Base-by-base conservation (phyloP, 2,888 invertebrate genomes). In the Ectemnius cavifrons region DNA sequence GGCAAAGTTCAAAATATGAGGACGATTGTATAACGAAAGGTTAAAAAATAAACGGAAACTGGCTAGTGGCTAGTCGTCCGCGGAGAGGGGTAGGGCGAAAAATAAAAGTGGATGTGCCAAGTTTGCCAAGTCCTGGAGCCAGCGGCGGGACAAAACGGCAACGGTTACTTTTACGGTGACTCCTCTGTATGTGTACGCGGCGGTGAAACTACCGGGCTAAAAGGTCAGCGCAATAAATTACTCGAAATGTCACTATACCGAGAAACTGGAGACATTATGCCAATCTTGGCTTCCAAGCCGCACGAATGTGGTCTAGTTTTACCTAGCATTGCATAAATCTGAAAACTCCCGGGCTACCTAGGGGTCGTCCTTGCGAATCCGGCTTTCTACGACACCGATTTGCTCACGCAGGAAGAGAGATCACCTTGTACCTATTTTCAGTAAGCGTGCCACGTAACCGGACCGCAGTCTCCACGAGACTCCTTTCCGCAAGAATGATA, bases 161-260 rank as follows among this genome's bases (percentile, higher is more conserved):
- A 63, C 79, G 81, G 79, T 77, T 83, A 85, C 78, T 86, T 85
- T 87, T 86, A 85, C 85, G 83, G 83, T 74, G 81, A 76, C 81
- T 79, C 80, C 52, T 46, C 61, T 63, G 85, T 85, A 82, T 81
- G 84, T 83, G 86, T 81, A 37, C 37, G 37, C 11, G 37, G 37
- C 37, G 86, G 86, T 86, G 85, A 87, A 88, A 89, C 86, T 81
- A 84, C 79, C 82, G 83, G 85, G 87, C 86, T 84, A 84, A 88
- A 88, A 89, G 89, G 89, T 87, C 89, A 86, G 79, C 79, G 88
- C 87, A 88, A 90, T 90, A 90, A 90, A 90, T 90, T 89, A 90
- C 89, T 85, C 81, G 72, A 83, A 80, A 86, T 81, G 84, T 84
- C 84, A 81, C 81, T 83, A 79, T 86, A 85, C 81, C 84, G 82